These are phyloP conservation scores for Busseola fusca DNA, from an alignment of 2,888 invertebrate genomes.

Conservation along the genomic window DNA sequence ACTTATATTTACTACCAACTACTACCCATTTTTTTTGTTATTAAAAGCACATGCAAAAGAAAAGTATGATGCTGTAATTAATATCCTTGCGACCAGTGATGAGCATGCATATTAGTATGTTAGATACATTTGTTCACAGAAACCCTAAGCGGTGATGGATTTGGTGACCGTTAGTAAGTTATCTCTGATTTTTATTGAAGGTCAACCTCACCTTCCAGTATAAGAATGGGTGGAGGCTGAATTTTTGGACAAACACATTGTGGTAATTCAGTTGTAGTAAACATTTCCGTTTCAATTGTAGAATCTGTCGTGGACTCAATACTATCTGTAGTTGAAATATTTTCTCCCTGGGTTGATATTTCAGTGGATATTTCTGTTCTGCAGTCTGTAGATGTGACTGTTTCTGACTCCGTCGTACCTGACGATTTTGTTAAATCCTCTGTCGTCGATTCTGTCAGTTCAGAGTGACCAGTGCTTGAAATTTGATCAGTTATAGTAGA, in stretches of 20 bases:
- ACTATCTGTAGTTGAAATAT: slow-evolving; percentile 57
- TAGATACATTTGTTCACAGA: slow-evolving; percentile 70
- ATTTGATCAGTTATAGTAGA: slow-evolving; percentile 40
- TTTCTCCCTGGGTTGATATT: slow-evolving; percentile 48
- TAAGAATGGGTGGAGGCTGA: slow-evolving; percentile 92
- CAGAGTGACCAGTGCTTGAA: slow-evolving; percentile 54
- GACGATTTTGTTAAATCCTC: slow-evolving; percentile 47
- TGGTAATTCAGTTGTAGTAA: slow-evolving; percentile 71
- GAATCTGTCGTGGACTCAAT: slow-evolving; percentile 68
- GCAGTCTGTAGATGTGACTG: slow-evolving; percentile 44
- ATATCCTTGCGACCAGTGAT: slow-evolving; percentile 51
- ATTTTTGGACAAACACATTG: slow-evolving; percentile 84
- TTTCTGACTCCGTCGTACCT: slow-evolving; percentile 43
- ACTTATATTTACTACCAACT: slow-evolving; percentile 33
- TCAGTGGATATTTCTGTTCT: slow-evolving; percentile 59
- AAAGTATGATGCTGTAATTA: slow-evolving; percentile 57
- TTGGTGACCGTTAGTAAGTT: slow-evolving; percentile 84
- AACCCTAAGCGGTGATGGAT: slow-evolving; percentile 73
- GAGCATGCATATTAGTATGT: slow-evolving; percentile 80
- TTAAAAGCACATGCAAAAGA: slow-evolving; percentile 72
- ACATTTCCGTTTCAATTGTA: slow-evolving; percentile 69
- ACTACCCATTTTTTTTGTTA: slow-evolving; percentile 48
- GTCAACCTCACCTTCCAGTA: slow-evolving; percentile 94
- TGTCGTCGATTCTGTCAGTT: slow-evolving; percentile 53
- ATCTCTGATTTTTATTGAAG: slow-evolving; percentile 76